Evolutionary conservation across 1,140 invertebrate species (phyloP), one percentile per base, ranked within the genome.

Genomic region (Pogonomyrmex californicus): DNA sequence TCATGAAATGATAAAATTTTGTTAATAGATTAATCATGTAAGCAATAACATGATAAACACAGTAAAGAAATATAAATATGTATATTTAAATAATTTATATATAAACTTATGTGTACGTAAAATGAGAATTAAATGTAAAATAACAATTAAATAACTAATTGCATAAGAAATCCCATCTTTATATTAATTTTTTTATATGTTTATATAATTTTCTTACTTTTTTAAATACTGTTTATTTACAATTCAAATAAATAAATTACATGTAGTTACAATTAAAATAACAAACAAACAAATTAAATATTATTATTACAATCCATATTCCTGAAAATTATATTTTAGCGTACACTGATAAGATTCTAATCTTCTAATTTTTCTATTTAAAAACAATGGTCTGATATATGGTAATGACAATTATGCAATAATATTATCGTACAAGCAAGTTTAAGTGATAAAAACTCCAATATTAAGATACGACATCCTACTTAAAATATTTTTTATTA

Each of bases 401-500:
- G 10, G 10, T 56, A 76, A 56, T 56, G n/a, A 44, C 1, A 17
- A 76, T 58, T 76, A 30, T 76, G 36, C 54, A 76, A 76, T 41
- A 54, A n/a, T 1, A 14, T 41, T 58, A 76, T 76, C 36, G 1
- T 6, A 17, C 6, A 0, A 41, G 1, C 4, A 5, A 58, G n/a
- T 76, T 75, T 58, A 38, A 36, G 7, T 10, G 51, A 76, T 76
- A 41, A 76, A 38, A 58, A 30, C 12, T 58, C 7, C 51, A 76
- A 36, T 41, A 10, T 41, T 36, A 75, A 75, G 36, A 30, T 76
- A n/a, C 36, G n/a, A 76, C 30, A 51, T 58, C n/a, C 36, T 58
- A 56, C 23, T 75, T 3, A 38, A 14, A 56, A 56, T 17, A 54
- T 56, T 75, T 75, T 51, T 38, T 30, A 14, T 56, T 73, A 6